Evolutionary conservation across 2,888 invertebrate genomes (phyloP), one percentile per base, ranked within the genome.

Genomic region (Amphipoea oculea): DNA sequence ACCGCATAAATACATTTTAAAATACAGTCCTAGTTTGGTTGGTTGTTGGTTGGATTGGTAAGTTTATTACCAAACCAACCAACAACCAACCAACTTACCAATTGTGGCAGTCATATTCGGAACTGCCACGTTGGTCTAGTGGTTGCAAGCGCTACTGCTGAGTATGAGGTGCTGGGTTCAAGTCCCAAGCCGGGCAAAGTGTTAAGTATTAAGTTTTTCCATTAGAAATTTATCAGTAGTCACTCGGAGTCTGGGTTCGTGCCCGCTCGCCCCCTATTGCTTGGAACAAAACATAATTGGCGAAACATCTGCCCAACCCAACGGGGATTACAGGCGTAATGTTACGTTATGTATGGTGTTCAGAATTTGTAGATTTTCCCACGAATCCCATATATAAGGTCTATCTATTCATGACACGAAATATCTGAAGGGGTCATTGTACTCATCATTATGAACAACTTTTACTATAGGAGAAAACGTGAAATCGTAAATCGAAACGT

Each of bases 1-100:
- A 68, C 48, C 60, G 36, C 36, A 20, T 40, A 29, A 40, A 60
- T 51, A 72, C 14, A 54, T 70, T 83, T 62, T 74, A 74, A 82
- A 79, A 81, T 76, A 65, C 20, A 20, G 45, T 45, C 2, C 45
- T n/a, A 36, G 29, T 77, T 77, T 76, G 14, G 17, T 36, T 36
- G 36, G 36, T 36, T 36, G 36, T 36, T 36, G 36, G 36, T 36
- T 3, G 3, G 36, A 1, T 36, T 36, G 36, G 36, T 36, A 36
- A 36, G 36, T 36, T 36, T 36, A 36, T 36, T 36, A 36, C 36
- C 36, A 36, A 36, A 48, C 42, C 45, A 45, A 45, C 45, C 9
- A 45, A 45, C 42, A 45, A 45, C 42, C 9, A 45, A 45, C 45
- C 48, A 48, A 48, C 48, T 12, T 48, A 70, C 54, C 5, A 14